Percentiles rank a stretch among this genome's conserved stretches.
These are phyloP conservation scores for Rhagoletis zephyria DNA, from an alignment of 1,140 invertebrate species.

Conservation along the genomic window DNA sequence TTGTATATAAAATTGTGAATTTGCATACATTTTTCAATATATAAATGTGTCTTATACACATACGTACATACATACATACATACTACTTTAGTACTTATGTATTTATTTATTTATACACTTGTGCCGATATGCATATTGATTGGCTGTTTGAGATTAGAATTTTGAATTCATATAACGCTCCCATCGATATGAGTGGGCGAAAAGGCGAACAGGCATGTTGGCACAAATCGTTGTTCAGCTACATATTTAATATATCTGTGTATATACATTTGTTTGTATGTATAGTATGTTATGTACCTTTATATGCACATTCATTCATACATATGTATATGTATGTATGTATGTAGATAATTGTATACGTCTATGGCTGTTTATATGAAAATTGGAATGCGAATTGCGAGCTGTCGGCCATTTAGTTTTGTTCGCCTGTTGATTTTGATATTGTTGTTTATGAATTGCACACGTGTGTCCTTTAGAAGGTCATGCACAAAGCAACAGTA, in stretches of 20 bases:
- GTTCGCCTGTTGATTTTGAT: conserved; percentile 55
- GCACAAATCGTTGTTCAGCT: neutral
- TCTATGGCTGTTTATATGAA: neutral
- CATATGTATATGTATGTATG: neutral
- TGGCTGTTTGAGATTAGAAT: conserved; percentile 8
- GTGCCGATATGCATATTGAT: conserved; percentile 41
- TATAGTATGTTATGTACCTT: neutral
- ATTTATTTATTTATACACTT: neutral
- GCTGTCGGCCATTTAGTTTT: conserved; percentile 12
- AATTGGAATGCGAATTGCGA: neutral
- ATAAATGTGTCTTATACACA: neutral
- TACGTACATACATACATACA: neutral
- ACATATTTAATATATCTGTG: neutral
- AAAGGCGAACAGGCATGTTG: neutral
- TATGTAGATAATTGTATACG: neutral
- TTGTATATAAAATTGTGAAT: neutral
- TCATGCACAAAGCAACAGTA: conserved; percentile 56
- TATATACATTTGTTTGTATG: neutral
- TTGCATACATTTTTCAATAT: neutral
- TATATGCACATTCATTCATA: neutral
- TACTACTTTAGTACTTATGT: neutral
- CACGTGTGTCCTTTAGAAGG: conserved; percentile 70
- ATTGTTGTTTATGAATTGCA: conserved; percentile 56
- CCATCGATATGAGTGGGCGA: conserved; percentile 27
- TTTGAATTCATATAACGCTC: neutral